Evolutionary conservation across 2,797 vertebrate species (phyloP).

Genomic region (Falco concolor): DNA sequence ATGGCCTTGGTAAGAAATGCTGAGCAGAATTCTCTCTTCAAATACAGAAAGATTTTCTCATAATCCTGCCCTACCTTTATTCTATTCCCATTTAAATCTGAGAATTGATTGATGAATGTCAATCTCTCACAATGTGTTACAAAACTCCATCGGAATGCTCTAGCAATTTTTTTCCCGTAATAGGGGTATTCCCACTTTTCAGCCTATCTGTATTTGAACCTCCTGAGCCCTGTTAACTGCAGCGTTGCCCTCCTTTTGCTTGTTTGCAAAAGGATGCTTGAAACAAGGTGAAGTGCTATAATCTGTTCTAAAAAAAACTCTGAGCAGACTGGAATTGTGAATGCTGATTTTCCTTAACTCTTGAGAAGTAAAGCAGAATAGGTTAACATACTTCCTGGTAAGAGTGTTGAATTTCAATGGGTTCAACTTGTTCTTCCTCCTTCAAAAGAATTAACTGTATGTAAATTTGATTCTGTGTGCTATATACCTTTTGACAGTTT

Average conservation of each 20-base stretch:
- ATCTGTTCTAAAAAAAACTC: neutral
- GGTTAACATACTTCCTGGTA: neutral
- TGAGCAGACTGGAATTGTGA: neutral
- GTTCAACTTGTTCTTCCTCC: neutral
- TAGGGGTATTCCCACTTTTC: neutral
- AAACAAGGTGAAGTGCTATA: neutral
- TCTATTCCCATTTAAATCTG: neutral
- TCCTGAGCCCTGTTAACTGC: neutral
- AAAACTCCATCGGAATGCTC: neutral
- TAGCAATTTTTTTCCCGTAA: neutral
- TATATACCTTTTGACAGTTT: neutral
- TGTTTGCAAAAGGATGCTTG: neutral
- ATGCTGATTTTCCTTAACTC: neutral
- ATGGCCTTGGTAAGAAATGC: neutral
- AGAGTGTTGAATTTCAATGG: neutral
- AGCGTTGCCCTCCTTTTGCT: neutral
- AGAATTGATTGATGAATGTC: neutral
- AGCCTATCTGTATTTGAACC: neutral
- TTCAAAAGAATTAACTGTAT: neutral
- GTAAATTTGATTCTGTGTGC: neutral
- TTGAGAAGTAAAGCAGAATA: neutral
- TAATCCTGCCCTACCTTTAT: neutral
- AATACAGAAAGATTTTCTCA: neutral
- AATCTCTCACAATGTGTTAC: neutral
- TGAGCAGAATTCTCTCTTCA: neutral